These are phyloP conservation scores for Lycorma delicatula DNA, from an alignment of 1,140 invertebrate species.

Conservation along the genomic window DNA sequence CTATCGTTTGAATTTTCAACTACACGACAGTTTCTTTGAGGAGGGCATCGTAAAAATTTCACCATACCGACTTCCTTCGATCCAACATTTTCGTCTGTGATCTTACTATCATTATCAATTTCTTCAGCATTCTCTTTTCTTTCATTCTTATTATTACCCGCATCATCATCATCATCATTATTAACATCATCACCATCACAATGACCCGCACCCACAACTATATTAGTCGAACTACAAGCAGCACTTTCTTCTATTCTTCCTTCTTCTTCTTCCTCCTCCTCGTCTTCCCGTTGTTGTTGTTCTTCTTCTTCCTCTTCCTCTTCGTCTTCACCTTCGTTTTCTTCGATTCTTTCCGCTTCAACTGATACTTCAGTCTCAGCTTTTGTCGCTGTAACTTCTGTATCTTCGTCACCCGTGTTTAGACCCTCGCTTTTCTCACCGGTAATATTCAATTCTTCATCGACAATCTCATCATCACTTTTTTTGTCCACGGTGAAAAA, in stretches of 20 bases:
- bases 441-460: too few relatives aligned
- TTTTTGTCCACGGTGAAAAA: too few relatives aligned
- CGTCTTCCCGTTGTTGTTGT: not conserved
- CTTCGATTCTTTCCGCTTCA: not conserved
- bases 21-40: too few relatives aligned
- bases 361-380: not conserved
- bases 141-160: not conserved
- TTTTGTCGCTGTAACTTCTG: not conserved
- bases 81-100: too few relatives aligned
- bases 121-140: not conserved
- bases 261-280: not conserved
- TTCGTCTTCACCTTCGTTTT: not conserved
- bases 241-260: not conserved
- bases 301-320: not conserved
- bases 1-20: too few relatives aligned
- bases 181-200: not conserved
- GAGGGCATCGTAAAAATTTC: too few relatives aligned
- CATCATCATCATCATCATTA: not conserved
- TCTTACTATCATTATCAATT: too few relatives aligned
- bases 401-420: too few relatives aligned
- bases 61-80: too few relatives aligned
- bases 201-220: not conserved
- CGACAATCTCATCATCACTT: too few relatives aligned
- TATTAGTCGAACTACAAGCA: not conserved
- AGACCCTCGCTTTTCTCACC: too few relatives aligned